Percentiles rank a stretch among this genome's conserved stretches.
phyloP scores from a whole-genome alignment of 2,888 invertebrate species.

The Drosophila subquinaria region DNA sequence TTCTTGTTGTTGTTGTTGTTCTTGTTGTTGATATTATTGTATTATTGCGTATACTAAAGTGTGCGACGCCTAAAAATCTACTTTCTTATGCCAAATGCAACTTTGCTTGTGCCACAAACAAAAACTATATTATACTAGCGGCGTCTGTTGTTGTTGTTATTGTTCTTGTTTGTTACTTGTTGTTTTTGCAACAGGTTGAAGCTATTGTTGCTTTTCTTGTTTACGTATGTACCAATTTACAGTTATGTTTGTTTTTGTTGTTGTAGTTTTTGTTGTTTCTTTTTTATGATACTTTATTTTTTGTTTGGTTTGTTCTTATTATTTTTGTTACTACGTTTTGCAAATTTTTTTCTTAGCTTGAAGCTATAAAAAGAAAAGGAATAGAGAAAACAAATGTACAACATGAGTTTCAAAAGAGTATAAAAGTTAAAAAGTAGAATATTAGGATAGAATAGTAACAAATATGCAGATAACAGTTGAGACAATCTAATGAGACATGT shows the following conservation, averaged over 20 bases:
- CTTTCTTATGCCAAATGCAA: slow-evolving; percentile 63
- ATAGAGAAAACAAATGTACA: slow-evolving; percentile 78
- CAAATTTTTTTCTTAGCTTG: slow-evolving; percentile 67
- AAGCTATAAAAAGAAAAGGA: slow-evolving; percentile 74
- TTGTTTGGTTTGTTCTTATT: slow-evolving; percentile 24
- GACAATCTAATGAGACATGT: not conserved
- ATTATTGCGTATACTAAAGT: slow-evolving; percentile 50
- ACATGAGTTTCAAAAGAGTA: slow-evolving; percentile 71
- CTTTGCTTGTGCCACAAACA: slow-evolving; percentile 68
- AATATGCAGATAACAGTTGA: not conserved
- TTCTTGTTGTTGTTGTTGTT: slow-evolving; percentile 31
- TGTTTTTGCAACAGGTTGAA: slow-evolving; percentile 55
- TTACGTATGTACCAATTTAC: slow-evolving; percentile 75
- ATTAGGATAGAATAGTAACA: slow-evolving; percentile 18
- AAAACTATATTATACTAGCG: slow-evolving; percentile 67
- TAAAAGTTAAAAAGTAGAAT: slow-evolving; percentile 33
- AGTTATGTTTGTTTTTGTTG: slow-evolving; percentile 54
- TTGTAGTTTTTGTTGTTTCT: slow-evolving; percentile 42
- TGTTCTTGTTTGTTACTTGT: slow-evolving; percentile 35
- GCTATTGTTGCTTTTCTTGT: slow-evolving; percentile 40
- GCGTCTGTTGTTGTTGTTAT: slow-evolving; percentile 42
- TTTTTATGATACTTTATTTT: slow-evolving; percentile 31
- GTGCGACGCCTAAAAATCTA: slow-evolving; percentile 77
- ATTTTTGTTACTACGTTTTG: slow-evolving; percentile 46
- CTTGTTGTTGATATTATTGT: slow-evolving; percentile 21